Evolutionary conservation across 2,113 vertebrate genomes (phyloP).

Genomic region (Sturnira hondurensis): DNA sequence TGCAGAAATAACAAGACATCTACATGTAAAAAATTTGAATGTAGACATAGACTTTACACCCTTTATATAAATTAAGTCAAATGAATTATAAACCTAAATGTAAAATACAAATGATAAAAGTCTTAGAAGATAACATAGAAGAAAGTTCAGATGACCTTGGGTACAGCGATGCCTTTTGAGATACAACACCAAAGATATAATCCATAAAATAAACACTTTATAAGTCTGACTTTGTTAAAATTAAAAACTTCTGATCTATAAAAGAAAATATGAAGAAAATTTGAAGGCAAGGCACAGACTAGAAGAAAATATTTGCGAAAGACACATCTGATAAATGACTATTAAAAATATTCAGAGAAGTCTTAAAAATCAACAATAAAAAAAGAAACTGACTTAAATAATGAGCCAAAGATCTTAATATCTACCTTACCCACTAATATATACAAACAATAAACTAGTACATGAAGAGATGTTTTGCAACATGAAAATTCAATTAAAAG

Average conservation of each 20-base stretch:
- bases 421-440: background rate
- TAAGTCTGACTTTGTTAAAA: background rate
- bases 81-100: background rate
- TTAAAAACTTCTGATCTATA: background rate
- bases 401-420: background rate
- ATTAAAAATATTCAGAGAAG: background rate
- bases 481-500: background rate
- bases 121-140: background rate
- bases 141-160: background rate
- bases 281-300: background rate
- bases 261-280: background rate
- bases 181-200: background rate
- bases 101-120: background rate
- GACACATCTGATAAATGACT: background rate
- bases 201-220: background rate
- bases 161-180: background rate
- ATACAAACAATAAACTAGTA: background rate
- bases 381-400: background rate
- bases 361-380: background rate
- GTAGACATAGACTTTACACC: background rate
- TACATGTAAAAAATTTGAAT: background rate
- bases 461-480: background rate
- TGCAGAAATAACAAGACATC: background rate
- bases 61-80: background rate
- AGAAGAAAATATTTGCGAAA: background rate